These are phyloP conservation scores for Phyllostomus discolor DNA, from an alignment of 2,113 vertebrate species.

Conservation along the genomic window DNA sequence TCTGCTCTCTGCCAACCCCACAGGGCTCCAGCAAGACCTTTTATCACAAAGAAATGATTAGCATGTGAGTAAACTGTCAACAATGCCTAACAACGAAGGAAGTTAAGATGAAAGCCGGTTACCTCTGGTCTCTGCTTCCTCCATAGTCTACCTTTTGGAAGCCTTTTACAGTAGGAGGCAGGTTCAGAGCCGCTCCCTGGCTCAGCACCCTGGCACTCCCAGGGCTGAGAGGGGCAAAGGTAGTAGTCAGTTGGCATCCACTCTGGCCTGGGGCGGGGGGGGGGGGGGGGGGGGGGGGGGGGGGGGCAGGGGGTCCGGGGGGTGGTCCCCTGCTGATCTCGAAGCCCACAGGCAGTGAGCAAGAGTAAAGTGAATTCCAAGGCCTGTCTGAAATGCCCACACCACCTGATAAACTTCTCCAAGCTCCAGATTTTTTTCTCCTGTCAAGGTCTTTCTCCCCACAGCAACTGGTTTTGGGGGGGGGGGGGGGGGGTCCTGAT, in stretches of 20 bases:
- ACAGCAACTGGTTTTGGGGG: neutral
- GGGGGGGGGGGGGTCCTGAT: too few relatives aligned
- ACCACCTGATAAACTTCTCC: neutral
- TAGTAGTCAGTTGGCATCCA: neutral
- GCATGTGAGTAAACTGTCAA: slow-evolving; percentile 39
- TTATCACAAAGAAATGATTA: slow-evolving; percentile 61
- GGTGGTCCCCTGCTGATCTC: neutral
- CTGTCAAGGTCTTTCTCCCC: neutral
- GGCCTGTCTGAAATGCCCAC: neutral
- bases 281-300: too few relatives aligned
- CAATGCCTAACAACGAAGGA: slow-evolving; percentile 48
- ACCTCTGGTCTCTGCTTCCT: neutral
- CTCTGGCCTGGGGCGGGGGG: neutral
- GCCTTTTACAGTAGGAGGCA: neutral
- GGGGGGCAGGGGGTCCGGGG: too few relatives aligned
- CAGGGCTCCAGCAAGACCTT: slow-evolving; percentile 13
- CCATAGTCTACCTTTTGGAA: neutral
- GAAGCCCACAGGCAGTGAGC: neutral
- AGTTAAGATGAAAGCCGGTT: neutral
- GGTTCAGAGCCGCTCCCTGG: neutral
- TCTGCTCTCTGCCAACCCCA: neutral
- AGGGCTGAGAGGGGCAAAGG: neutral
- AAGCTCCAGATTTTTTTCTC: neutral
- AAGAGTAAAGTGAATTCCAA: neutral
- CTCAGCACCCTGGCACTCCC: neutral